A percentile compares a stretch with the other conserved stretches of the same genome.
Conservation (phyloP, 2,888 invertebrate species). For the Brachyptera risi region DNA sequence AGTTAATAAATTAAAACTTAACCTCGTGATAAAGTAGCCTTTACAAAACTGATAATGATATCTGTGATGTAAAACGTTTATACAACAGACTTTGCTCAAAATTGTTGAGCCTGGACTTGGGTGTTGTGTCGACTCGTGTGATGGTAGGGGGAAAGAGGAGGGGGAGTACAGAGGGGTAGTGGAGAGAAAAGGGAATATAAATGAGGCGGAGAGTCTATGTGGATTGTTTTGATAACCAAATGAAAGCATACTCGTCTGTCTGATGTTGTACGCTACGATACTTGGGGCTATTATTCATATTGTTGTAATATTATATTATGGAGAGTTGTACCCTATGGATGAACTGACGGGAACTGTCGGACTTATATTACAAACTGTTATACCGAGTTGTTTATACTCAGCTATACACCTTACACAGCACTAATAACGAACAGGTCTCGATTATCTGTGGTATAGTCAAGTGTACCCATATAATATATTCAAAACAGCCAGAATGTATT, state of each 20-base stretch:
- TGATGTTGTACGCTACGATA: conserved; percentile 3
- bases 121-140: neutral
- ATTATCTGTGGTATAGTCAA: no score
- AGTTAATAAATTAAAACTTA: neutral
- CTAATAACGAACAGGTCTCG: no score
- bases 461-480: no score
- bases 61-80: neutral
- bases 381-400: no score
- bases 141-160: neutral
- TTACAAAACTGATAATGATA: neutral
- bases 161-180: neutral
- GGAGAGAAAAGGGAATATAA: neutral
- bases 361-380: no score
- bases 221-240: conserved; percentile 18
- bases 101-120: neutral
- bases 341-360: no score
- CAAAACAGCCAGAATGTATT: no score
- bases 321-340: no score
- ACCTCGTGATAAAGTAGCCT: neutral
- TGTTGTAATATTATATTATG: neutral
- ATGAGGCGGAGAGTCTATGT: conserved; percentile 1
- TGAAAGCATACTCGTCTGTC: conserved; percentile 2
- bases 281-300: conserved; percentile 11
- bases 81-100: neutral
- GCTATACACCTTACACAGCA: no score